phyloP scores from a whole-genome alignment of 2,888 invertebrate species.

The Malacosoma neustria region DNA sequence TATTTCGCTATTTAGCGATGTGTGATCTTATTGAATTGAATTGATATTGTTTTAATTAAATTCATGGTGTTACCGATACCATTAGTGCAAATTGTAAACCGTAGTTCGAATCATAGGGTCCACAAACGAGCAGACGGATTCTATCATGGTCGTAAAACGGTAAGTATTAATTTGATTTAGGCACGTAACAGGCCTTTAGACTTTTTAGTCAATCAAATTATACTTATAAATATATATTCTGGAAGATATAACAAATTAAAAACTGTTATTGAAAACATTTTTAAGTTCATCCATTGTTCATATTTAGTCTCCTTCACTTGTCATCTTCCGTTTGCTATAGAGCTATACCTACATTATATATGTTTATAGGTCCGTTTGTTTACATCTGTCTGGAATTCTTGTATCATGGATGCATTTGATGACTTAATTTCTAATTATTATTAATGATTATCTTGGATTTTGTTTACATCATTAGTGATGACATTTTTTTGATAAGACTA shows the following conservation, averaged over 20 bases:
- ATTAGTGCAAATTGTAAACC: conserved; percentile 57
- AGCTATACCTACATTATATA: conserved; percentile 7
- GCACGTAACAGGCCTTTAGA: no score
- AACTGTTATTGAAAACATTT: neutral
- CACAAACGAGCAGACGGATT: conserved; percentile 72
- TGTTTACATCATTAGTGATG: neutral
- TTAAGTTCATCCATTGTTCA: neutral
- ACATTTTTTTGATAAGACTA: neutral
- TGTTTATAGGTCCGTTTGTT: conserved; percentile 24
- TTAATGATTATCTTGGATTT: neutral
- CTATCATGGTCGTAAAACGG: conserved; percentile 76
- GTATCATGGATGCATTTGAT: conserved; percentile 5
- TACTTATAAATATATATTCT: no score
- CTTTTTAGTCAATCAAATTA: no score
- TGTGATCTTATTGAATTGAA: conserved; percentile 58
- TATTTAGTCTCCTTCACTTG: no score
- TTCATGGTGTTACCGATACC: conserved; percentile 67
- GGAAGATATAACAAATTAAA: no score
- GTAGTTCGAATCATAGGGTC: conserved; percentile 73
- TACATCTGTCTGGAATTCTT: conserved; percentile 18
- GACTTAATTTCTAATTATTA: neutral
- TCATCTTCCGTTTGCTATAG: no score
- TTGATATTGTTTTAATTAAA: conserved; percentile 62
- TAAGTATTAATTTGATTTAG: no score
- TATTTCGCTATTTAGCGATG: conserved; percentile 69